These are phyloP conservation scores for Temnopleurus reevesii DNA, from an alignment of 53 echinoderm and acorn worm genomes.

Conservation along the genomic window DNA sequence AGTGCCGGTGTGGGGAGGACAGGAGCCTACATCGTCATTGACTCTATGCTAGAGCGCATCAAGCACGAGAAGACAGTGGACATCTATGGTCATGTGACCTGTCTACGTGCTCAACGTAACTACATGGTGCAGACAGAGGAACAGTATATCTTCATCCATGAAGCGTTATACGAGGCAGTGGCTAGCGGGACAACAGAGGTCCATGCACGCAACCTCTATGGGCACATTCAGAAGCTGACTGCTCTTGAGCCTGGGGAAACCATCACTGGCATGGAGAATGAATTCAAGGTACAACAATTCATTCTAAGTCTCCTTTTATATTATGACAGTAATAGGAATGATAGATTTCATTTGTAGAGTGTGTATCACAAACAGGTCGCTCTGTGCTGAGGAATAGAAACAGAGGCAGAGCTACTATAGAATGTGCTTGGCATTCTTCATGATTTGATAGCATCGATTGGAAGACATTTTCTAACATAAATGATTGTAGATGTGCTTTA, in stretches of 20 bases:
- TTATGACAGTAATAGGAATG: no score
- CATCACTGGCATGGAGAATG: constrained; percentile 96
- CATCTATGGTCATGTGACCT: constrained; percentile 97
- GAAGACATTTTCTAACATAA: no score
- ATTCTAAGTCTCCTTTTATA: neutral
- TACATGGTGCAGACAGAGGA: constrained; percentile 99
- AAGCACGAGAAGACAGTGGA: constrained; percentile 98
- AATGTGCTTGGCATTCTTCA: no score
- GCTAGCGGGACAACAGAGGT: constrained; percentile 93
- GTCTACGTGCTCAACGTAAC: constrained; percentile 90
- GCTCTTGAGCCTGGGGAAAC: constrained; percentile 89
- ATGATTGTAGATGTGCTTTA: no score
- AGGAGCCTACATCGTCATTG: constrained; percentile 98
- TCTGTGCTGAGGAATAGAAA: no score
- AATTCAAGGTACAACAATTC: constrained; percentile 75
- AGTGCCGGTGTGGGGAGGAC: constrained; percentile 98
- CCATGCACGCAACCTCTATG: constrained; percentile 89
- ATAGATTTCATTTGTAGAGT: no score
- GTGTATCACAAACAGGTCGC: no score
- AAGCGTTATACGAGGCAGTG: constrained; percentile 96
- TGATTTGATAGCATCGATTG: no score
- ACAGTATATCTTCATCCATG: constrained; percentile 95
- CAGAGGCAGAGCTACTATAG: no score
- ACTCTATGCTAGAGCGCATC: constrained; percentile 95
- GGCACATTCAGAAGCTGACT: constrained; percentile 93